Conservation (phyloP, 2,888 invertebrate species). For the Drosophila meridiana region DNA sequence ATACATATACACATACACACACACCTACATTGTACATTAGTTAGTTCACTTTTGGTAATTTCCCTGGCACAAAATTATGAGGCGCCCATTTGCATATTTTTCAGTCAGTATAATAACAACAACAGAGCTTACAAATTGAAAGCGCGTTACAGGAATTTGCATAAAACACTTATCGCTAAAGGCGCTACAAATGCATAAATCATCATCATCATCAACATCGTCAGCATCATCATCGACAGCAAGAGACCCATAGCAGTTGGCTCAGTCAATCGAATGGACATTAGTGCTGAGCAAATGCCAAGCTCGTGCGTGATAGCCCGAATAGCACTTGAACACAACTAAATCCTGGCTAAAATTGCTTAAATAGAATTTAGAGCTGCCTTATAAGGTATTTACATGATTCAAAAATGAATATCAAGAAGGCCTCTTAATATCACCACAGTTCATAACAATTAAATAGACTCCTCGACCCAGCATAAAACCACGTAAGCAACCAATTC, state of each 20-base stretch:
- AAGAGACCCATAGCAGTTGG: slow-evolving; percentile 5
- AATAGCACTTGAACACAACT: no score
- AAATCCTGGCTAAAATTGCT: not conserved
- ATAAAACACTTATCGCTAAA: slow-evolving; percentile 60
- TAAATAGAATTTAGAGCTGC: not conserved
- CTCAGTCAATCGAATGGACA: slow-evolving; percentile 15
- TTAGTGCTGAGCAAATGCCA: not conserved
- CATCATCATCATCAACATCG: slow-evolving; percentile 40
- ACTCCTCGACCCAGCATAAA: not conserved
- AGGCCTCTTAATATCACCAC: not conserved
- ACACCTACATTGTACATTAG: not conserved
- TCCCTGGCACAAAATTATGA: slow-evolving; percentile 61
- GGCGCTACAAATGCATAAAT: slow-evolving; percentile 70
- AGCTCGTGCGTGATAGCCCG: not conserved
- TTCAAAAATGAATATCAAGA: no score
- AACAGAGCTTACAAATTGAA: slow-evolving; percentile 52
- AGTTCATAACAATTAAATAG: not conserved
- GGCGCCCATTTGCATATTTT: slow-evolving; percentile 62
- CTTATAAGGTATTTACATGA: not conserved
- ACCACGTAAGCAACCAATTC: not conserved
- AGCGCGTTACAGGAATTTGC: slow-evolving; percentile 58
- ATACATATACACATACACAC: not conserved
- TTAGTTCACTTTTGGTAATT: slow-evolving; percentile 46
- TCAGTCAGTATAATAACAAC: slow-evolving; percentile 22
- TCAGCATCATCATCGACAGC: slow-evolving; percentile 20